Base-by-base conservation (phyloP, 2,113 vertebrate genomes). In the Onychostruthus taczanowskii region DNA sequence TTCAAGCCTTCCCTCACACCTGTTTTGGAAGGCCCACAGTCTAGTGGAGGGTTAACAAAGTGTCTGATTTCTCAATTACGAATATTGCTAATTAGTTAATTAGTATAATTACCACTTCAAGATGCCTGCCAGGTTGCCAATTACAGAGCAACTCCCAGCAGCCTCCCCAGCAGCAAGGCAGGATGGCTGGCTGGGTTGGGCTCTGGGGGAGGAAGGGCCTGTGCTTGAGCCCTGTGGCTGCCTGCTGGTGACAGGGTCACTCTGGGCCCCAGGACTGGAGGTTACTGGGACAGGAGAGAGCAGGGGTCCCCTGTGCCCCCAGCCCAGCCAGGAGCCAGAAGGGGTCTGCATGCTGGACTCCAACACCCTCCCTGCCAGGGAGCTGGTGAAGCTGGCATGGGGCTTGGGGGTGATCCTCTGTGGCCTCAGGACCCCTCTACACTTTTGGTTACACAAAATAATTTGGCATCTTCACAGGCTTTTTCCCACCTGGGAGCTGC, bases 291-390 rank as follows among this genome's bases (percentile, higher is more conserved):
- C 31, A 44, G 15, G n/a, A 63, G 11, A 77, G 41, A 49, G 8
- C 8, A 31, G 21, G 9, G 9, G 6, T 49, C 4, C 5, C 6
- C 0, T 16, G 12, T n/a, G 39, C n/a, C 41, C 10, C 8, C 7
- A 41, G 33, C 6, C 33, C 21, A 39, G 21, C 16, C 33, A 16
- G 50, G 28, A 44, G 33, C 10, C 7, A 10, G 24, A 14, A 61
- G 37, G 15, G 16, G 3, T 66, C 55, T 91, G 33, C 11, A 31
- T 31, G 27, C 31, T 37, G 76, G 17, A 5, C 10, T 16, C 4
- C 16, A 26, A 0, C 1, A 0, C 2, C 11, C 1, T n/a, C 13
- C 23, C 3, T n/a, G 33, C 24, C 35, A 50, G 50, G 35, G 59
- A 62, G 20, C n/a, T 3, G 8, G 15, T 46, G n/a, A 21, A 24